Evolutionary conservation across 2,888 invertebrate genomes (phyloP).

Genomic region (Glaucopsyche alexis): DNA sequence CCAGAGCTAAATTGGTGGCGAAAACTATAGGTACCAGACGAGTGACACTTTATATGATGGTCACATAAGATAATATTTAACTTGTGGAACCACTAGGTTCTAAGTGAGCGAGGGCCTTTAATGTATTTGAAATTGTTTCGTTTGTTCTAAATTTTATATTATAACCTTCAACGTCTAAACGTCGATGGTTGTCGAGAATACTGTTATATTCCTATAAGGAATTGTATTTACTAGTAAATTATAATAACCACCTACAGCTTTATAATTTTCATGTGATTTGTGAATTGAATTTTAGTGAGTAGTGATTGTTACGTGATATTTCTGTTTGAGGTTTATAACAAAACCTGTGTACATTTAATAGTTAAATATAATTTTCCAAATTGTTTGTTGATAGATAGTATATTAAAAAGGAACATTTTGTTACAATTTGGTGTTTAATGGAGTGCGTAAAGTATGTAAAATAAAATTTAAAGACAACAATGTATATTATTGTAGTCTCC

Average conservation of each 20-base stretch:
- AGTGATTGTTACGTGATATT: constrained; percentile 19
- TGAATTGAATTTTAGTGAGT: constrained; percentile 28
- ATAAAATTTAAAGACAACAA: constrained; percentile 54
- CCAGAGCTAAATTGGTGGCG: no score
- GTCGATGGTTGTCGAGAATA: constrained; percentile 17
- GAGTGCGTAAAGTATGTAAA: constrained; percentile 75
- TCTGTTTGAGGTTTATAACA: background rate
- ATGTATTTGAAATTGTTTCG: background rate
- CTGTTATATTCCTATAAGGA: constrained; percentile 33
- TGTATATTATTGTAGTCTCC: constrained; percentile 28
- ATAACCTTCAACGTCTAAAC: background rate
- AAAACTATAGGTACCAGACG: no score
- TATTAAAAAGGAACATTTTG: constrained; percentile 64
- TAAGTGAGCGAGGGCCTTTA: background rate
- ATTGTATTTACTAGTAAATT: constrained; percentile 32
- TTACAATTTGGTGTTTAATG: constrained; percentile 76
- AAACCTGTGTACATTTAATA: constrained; percentile 14
- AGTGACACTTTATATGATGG: no score
- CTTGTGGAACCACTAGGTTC: no score
- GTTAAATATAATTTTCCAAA: constrained; percentile 11
- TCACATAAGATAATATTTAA: no score
- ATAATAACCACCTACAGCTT: background rate
- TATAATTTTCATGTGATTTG: constrained; percentile 19
- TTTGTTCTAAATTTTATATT: constrained; percentile 13
- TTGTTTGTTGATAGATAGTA: constrained; percentile 32